Evolutionary conservation across 2,113 vertebrate genomes (phyloP).

Genomic region (Cisticola juncidis): DNA sequence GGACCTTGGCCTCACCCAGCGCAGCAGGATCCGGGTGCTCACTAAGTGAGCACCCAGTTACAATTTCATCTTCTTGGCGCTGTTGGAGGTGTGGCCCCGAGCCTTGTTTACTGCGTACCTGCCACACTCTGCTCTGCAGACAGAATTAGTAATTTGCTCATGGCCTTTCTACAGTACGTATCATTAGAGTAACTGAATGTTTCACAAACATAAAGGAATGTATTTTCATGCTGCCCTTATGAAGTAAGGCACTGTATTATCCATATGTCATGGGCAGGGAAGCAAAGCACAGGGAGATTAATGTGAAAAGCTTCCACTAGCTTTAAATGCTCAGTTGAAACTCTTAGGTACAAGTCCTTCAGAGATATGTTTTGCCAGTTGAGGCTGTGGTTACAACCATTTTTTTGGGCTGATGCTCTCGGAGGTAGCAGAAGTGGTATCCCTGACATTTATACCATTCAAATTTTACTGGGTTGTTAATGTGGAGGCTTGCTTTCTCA

Average conservation of each 20-base stretch:
- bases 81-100: neutral
- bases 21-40: neutral
- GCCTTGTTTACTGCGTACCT: neutral
- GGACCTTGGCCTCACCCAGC: conserved; percentile 18
- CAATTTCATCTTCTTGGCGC: neutral
- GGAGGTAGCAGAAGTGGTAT: neutral
- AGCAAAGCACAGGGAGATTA: neutral
- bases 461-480: neutral
- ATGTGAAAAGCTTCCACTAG: neutral
- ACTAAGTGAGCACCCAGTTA: neutral
- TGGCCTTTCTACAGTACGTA: neutral
- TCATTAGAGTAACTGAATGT: conserved; percentile 8
- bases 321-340: conserved; percentile 13
- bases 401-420: neutral
- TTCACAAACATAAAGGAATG: conserved; percentile 34
- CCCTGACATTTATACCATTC: neutral
- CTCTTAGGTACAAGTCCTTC: neutral
- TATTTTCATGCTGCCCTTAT: conserved; percentile 3
- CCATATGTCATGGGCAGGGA: neutral
- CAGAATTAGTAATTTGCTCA: neutral
- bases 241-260: neutral
- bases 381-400: neutral
- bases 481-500: neutral
- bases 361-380: neutral
- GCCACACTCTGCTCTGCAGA: neutral